Conservation (phyloP, 1,140 invertebrate species). For the Phocides pigmalion region DNA sequence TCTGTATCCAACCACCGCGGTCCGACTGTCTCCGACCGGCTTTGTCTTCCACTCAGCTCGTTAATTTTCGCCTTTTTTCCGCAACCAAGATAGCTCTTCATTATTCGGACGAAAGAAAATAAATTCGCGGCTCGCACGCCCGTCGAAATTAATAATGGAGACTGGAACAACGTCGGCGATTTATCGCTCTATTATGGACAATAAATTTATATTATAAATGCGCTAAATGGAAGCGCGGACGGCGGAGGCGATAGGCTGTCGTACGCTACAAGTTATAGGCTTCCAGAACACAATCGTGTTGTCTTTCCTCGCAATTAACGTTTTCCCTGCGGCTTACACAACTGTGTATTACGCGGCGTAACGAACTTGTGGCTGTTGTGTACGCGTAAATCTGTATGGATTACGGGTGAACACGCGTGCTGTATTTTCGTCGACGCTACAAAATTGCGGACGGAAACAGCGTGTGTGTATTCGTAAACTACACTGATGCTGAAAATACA, state of each 20-base stretch:
- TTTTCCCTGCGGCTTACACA: too few species aligned
- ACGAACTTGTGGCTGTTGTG: too few species aligned
- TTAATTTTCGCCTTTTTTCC: slow-evolving; percentile 46
- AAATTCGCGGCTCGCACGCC: slow-evolving; percentile 38
- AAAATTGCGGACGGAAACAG: too few species aligned
- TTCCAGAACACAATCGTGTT: neutral
- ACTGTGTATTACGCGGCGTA: too few species aligned
- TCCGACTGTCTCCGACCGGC: slow-evolving; percentile 37
- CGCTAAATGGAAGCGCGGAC: slow-evolving; percentile 32
- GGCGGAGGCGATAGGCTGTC: neutral
- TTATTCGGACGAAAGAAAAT: slow-evolving; percentile 41
- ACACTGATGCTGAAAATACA: too few species aligned
- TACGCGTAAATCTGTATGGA: too few species aligned
- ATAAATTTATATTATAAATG: slow-evolving; percentile 50
- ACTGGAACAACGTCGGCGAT: slow-evolving; percentile 36
- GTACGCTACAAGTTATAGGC: neutral
- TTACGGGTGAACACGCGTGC: too few species aligned
- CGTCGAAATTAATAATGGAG: slow-evolving; percentile 43
- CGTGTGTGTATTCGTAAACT: too few species aligned
- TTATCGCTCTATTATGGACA: slow-evolving; percentile 45
- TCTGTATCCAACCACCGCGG: slow-evolving; percentile 35
- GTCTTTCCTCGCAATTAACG: neutral
- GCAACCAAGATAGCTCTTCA: slow-evolving; percentile 38
- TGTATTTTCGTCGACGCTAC: too few species aligned
- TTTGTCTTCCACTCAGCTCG: slow-evolving; percentile 36